A percentile compares a stretch with the other conserved stretches of the same genome.
Evolutionary conservation across 2,113 vertebrate species (phyloP).

Genomic region (Aptenodytes forsteri): DNA sequence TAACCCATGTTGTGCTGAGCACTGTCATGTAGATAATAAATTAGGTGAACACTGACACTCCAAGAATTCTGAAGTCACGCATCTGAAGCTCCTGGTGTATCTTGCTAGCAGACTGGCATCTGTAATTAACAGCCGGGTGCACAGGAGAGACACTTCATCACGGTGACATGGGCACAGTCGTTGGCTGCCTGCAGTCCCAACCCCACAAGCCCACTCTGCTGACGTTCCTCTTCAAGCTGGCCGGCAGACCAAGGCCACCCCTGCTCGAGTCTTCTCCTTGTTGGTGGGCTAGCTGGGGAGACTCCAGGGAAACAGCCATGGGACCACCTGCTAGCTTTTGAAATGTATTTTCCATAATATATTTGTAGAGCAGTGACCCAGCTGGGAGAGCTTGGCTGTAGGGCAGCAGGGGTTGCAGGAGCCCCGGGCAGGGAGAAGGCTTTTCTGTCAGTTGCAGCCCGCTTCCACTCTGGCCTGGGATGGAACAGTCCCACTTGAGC

Average conservation of each 20-base stretch:
- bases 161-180: fast-evolving
- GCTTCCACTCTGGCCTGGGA: fast-evolving
- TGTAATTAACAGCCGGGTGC: neutral
- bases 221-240: neutral
- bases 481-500: neutral
- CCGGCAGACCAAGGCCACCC: neutral
- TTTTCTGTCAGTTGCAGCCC: neutral
- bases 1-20: neutral
- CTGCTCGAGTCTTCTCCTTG: fast-evolving
- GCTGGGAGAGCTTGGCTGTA: neutral
- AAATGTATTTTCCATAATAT: neutral
- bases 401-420: neutral
- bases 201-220: fast-evolving
- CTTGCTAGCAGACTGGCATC: neutral
- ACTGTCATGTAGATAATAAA: neutral
- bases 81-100: neutral
- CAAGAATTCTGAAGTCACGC: fast-evolving
- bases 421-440: neutral
- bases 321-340: neutral
- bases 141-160: fast-evolving
- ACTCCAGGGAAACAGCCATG: neutral
- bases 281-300: fast-evolving
- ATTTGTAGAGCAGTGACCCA: neutral
- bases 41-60: neutral
- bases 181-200: fast-evolving